phyloP scores from a whole-genome alignment of 1,140 invertebrate genomes.

The Leguminivora glycinivorella region DNA sequence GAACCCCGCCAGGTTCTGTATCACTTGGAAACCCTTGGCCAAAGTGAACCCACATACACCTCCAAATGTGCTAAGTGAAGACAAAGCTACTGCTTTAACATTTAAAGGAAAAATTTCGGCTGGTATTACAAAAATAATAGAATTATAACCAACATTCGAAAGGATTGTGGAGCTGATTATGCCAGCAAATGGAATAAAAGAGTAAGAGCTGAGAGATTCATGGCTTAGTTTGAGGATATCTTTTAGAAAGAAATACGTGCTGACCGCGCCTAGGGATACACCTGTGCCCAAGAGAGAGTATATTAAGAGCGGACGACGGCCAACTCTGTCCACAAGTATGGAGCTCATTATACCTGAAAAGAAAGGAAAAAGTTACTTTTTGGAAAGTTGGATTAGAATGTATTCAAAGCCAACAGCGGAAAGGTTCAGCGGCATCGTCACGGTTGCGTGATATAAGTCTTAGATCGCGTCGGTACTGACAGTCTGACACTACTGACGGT shows the following conservation, averaged over 20 bases:
- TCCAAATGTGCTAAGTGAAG: constrained; percentile 63
- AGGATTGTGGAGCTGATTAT: constrained; percentile 79
- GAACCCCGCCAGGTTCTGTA: constrained; percentile 71
- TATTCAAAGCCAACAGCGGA: no score
- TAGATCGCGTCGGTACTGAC: no score
- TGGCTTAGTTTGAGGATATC: constrained; percentile 47
- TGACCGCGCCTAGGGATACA: constrained; percentile 67
- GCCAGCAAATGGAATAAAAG: constrained; percentile 75
- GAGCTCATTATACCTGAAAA: constrained; percentile 81
- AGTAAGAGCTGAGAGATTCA: constrained; percentile 48
- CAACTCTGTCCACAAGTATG: constrained; percentile 85
- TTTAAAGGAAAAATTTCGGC: constrained; percentile 82
- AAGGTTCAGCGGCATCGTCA: no score
- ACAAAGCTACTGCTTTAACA: constrained; percentile 79
- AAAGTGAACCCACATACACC: constrained; percentile 69
- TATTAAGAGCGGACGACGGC: constrained; percentile 84
- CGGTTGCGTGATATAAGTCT: no score
- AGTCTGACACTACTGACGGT: no score
- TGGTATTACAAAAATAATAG: constrained; percentile 79
- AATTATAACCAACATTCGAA: constrained; percentile 79
- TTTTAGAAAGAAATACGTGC: constrained; percentile 75
- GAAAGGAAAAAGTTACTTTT: constrained; percentile 11
- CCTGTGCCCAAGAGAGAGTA: constrained; percentile 79
- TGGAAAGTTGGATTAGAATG: neutral
- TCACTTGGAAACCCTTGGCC: constrained; percentile 74